phyloP scores from a whole-genome alignment of 2,113 vertebrate species.

The Nibea coibor region DNA sequence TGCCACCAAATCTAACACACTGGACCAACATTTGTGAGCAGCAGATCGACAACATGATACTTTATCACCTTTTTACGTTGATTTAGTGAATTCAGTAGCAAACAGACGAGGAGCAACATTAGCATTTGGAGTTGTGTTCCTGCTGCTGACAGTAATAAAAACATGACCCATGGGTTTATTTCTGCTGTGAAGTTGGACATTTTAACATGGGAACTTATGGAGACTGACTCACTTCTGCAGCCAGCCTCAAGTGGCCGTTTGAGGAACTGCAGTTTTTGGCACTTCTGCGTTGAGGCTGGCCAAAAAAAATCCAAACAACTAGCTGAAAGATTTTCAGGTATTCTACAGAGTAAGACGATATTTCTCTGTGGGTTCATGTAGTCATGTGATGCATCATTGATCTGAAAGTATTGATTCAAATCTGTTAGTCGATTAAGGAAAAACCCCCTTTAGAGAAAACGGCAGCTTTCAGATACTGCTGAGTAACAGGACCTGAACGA shows the following conservation, averaged over 20 bases:
- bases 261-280: no score
- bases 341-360: neutral
- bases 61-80: neutral
- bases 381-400: neutral
- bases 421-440: neutral
- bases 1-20: no score
- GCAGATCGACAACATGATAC: neutral
- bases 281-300: neutral
- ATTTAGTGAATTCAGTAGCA: neutral
- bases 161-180: no score
- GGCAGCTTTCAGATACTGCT: neutral
- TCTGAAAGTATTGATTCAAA: neutral
- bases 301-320: neutral
- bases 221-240: no score
- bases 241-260: no score
- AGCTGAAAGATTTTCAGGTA: neutral
- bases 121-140: neutral
- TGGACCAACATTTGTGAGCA: neutral
- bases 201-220: no score
- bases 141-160: neutral
- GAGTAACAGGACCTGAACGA: neutral
- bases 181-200: no score
- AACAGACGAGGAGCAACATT: neutral
- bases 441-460: neutral
- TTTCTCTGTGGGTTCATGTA: neutral